Evolutionary conservation across 2,888 invertebrate genomes (phyloP), one percentile per base, ranked within the genome.

Genomic region (Autographa pulchrina): DNA sequence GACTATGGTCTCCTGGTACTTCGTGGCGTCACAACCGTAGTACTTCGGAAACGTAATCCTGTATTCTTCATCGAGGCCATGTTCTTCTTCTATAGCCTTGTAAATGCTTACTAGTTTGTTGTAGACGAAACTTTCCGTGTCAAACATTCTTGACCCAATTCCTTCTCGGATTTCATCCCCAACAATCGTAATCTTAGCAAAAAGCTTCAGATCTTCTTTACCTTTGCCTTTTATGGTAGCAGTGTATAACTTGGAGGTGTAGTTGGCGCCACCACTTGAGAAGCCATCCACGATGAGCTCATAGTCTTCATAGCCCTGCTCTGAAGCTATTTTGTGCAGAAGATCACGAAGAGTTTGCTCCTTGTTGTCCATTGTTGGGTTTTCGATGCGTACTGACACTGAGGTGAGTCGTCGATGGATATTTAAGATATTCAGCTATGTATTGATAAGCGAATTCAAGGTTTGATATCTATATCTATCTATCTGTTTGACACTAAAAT

Each of bases 181-280:
- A 0, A 74, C 18, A 5, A 38, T 43, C 2, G 73, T 74, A 3
- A 78, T 68, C 72, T 83, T 83, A 0, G 70, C 82, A 31, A 81
- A 81, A 20, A 81, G 25, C 13, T 70, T 64, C 0, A 78, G 65
- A 16, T 72, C 80, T 9, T 72, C 41, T 65, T 62, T 77, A 13
- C 38, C 9, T 25, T 20, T 18, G 13, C 54, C 13, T 54, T 69
- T 68, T 56, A 81, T 35, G 18, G 70, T 60, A 1, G 43, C 72
- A 0, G 62, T 72, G 7, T 54, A 82, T 4, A 81, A 38, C 59
- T 61, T 69, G 8, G 81, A 82, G 7, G 81, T 69, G 52, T 79
- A 81, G 68, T 82, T 81, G 0, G 81, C 82, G 9, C 81, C 81
- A 9, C 72, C 82, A 6, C 64, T 82, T 0, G 60, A 72, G 32